phyloP scores from a whole-genome alignment of 2,113 vertebrate species.

The Prinia subflava region DNA sequence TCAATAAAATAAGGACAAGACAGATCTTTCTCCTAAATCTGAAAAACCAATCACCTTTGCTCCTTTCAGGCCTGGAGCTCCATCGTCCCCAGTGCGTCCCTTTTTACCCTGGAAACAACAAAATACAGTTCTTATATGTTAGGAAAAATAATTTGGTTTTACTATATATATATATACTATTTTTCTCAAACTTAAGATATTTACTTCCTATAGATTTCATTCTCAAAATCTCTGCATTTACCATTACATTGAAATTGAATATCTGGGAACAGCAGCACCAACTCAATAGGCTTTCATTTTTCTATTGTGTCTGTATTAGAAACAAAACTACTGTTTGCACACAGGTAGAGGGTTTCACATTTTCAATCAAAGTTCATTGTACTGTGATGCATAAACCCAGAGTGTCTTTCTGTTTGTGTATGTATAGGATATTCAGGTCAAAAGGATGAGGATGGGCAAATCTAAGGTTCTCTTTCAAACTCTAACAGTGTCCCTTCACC shows the following conservation, averaged over 20 bases:
- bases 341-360: background rate
- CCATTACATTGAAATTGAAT: conserved; percentile 21
- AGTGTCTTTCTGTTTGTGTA: background rate
- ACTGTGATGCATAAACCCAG: background rate
- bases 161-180: background rate
- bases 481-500: background rate
- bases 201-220: background rate
- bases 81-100: conserved; percentile 84
- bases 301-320: background rate
- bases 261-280: conserved; percentile 34
- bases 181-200: background rate
- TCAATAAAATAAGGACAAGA: background rate
- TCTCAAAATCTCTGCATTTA: conserved; percentile 66
- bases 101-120: conserved; percentile 82
- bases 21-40: background rate
- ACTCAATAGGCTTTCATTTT: background rate
- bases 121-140: background rate
- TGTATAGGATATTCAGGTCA: background rate
- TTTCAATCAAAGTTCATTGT: background rate
- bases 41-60: conserved; percentile 75
- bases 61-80: conserved; percentile 80
- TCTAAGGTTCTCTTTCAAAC: background rate
- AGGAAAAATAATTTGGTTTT: background rate
- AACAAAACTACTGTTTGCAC: background rate
- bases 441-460: background rate